Base-by-base conservation (phyloP, 2,888 invertebrate genomes). In the Seira sanloemensis region DNA sequence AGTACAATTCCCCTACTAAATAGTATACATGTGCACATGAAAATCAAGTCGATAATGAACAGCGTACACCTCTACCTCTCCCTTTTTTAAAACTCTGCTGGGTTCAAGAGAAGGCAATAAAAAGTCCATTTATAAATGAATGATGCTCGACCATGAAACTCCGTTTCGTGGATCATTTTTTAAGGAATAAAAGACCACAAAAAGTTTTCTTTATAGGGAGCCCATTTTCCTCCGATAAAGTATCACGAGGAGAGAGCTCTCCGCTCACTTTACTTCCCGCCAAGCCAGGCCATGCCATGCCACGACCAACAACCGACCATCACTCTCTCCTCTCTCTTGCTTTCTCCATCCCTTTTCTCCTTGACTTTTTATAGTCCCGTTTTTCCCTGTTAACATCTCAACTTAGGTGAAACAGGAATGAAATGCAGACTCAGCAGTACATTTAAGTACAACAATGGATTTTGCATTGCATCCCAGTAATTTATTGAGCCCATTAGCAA, bases 401-500 rank as follows among this genome's bases (percentile, higher is more conserved):
- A 37, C 37, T 37, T 37, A 12, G 37, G 12, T 4, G 37, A 12
- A 37, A 37, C 37, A 37, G 66, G 7, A 66, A 66, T 86, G 87
- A 88, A 88, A 85, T 86, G 88, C 87, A 82, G 84, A 88, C 87
- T 88, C 87, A 88, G 88, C 87, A 87, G 65, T 66, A 81, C 81
- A 81, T 37, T 37, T 37, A 37, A 37, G 37, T 37, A 37, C 37
- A 37, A 37, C 76, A 75, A 84, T 84, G 80, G 87, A 84, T 87
- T 88, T 88, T 88, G 87, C 88, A 88, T 87, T 86, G 87, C 87
- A 87, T 84, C 86, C 37, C 37, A 37, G 88, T 88, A 87, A 88
- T 87, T 88, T 87, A 87, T 87, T 87, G 87, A 84, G 86, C 84
- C 85, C 88, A 88, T 88, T 88, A 88, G 87, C 79, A 82, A 86